Conservation (phyloP, 2,797 vertebrate genomes). For the Tenualosa thibaudeaui region DNA sequence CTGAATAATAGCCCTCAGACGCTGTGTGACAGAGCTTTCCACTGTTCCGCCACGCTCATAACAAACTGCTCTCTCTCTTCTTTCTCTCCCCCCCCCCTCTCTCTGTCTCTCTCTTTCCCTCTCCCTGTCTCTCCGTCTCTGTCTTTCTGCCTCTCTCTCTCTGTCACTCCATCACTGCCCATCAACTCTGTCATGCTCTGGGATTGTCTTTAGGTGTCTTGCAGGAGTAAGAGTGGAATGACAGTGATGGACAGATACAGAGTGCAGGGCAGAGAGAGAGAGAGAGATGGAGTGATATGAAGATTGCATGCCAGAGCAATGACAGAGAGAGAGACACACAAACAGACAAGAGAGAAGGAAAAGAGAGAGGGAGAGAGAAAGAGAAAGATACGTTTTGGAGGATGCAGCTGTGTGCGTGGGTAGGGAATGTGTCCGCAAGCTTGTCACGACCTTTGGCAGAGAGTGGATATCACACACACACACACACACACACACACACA, state of each 20-base stretch:
- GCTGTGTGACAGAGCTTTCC: constrained; percentile 57
- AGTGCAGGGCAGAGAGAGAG: background rate
- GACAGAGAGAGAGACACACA: background rate
- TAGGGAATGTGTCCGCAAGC: background rate
- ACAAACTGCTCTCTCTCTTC: constrained; percentile 64
- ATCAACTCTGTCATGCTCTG: background rate
- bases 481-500: background rate
- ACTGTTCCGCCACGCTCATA: constrained; percentile 67
- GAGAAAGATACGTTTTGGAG: constrained; percentile 19
- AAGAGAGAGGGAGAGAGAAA: background rate
- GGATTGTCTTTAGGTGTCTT: too few species aligned
- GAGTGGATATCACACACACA: constrained; percentile 41
- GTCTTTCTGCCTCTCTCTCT: constrained; percentile 46
- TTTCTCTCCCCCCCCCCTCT: background rate
- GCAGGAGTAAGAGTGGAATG: too few species aligned
- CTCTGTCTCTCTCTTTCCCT: background rate
- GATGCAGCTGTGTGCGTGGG: background rate
- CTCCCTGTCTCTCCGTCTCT: constrained; percentile 48
- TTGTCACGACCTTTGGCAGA: constrained; percentile 61
- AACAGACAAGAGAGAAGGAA: background rate
- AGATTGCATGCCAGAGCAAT: too few species aligned
- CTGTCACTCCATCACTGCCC: background rate
- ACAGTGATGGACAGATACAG: background rate
- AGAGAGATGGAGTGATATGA: background rate
- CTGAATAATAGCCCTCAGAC: constrained; percentile 72